A percentile compares a stretch with the other conserved stretches of the same genome.
These are phyloP conservation scores for Rhadinocentrus ornatus DNA, from an alignment of 2,797 vertebrate genomes.

Conservation along the genomic window DNA sequence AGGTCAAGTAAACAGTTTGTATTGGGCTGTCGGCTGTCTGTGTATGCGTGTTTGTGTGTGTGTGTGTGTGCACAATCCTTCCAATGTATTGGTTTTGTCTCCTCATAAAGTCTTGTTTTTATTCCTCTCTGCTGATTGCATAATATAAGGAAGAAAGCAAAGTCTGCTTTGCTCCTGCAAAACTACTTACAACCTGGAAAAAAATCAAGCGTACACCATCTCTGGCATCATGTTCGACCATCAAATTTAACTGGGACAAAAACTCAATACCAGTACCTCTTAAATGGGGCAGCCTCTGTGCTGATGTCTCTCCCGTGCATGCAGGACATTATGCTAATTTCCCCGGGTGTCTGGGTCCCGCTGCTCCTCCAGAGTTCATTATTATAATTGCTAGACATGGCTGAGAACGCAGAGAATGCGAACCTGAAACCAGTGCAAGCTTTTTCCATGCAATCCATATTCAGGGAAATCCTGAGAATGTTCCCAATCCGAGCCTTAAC, in stretches of 20 bases:
- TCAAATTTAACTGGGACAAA: slow-evolving; percentile 37
- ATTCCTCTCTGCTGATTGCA: slow-evolving; percentile 51
- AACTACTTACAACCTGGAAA: slow-evolving; percentile 53
- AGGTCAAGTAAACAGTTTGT: slow-evolving; percentile 77
- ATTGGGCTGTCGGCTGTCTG: slow-evolving; percentile 56
- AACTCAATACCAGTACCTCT: slow-evolving; percentile 27
- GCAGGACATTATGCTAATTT: slow-evolving; percentile 77
- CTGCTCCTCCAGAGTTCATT: slow-evolving; percentile 75
- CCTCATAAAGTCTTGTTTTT: slow-evolving; percentile 51
- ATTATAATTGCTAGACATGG: slow-evolving; percentile 81
- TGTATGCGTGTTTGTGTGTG: slow-evolving; percentile 45
- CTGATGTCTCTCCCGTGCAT: slow-evolving; percentile 63
- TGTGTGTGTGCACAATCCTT: slow-evolving; percentile 25
- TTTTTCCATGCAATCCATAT: slow-evolving; percentile 78
- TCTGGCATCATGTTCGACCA: slow-evolving; percentile 48
- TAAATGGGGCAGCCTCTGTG: slow-evolving; percentile 41
- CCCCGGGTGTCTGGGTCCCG: slow-evolving; percentile 74
- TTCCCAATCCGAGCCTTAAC: slow-evolving; percentile 73
- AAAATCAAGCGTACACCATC: slow-evolving; percentile 56
- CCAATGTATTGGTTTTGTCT: slow-evolving; percentile 47
- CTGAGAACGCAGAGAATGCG: slow-evolving; percentile 78
- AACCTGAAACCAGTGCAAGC: slow-evolving; percentile 74
- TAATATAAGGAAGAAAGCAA: slow-evolving; percentile 30
- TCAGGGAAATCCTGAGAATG: slow-evolving; percentile 83
- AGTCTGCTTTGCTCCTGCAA: slow-evolving; percentile 38